Evolutionary conservation across 2,888 invertebrate genomes (phyloP), one percentile per base, ranked within the genome.

Genomic region (Ctenicera cuprea): DNA sequence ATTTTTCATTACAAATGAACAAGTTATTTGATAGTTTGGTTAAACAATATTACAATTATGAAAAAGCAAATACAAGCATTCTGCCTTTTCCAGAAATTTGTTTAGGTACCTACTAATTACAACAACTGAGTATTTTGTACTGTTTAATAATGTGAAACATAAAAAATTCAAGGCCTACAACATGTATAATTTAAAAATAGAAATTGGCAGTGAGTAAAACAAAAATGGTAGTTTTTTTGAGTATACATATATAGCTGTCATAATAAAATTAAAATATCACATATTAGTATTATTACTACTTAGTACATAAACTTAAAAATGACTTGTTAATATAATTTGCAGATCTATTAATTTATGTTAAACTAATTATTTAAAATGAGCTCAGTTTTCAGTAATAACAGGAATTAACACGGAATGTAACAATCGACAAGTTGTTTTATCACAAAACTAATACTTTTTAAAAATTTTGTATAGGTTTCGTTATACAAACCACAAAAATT

Each of bases 201-300:
- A 48, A 68, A 41, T 33, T 71, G 71, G 71, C 71, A 71, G 71
- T 71, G 50, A 64, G 26, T 48, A 16, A 52, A 61, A 12, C 12
- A 30, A 63, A 33, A 69, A 20, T 57, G 18, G 20, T 59, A 62
- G 2, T 12, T 41, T 9, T 22, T 38, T 41, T 12, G 7, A 18
- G 37, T 18, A n/a, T 45, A 57, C 11, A n/a, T n/a, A 26, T 26
- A 26, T 26, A 67, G n/a, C 11, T 54, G 57, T 33, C 14, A 30
- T 45, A 30, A 33, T 50, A 69, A 64, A 69, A 64, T 37, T 59
- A 69, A 73, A 73, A 68, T 73, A 73, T 73, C 73, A 73, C 73
- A 73, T 71, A 68, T 73, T 73, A 73, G 69, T 73, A 69, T 61
- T 67, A 61, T 50, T 67, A 67, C 43, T 45, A 57, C 43, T 63